Conservation (phyloP, 2,113 vertebrate genomes). For the Phoenicopterus ruber region DNA sequence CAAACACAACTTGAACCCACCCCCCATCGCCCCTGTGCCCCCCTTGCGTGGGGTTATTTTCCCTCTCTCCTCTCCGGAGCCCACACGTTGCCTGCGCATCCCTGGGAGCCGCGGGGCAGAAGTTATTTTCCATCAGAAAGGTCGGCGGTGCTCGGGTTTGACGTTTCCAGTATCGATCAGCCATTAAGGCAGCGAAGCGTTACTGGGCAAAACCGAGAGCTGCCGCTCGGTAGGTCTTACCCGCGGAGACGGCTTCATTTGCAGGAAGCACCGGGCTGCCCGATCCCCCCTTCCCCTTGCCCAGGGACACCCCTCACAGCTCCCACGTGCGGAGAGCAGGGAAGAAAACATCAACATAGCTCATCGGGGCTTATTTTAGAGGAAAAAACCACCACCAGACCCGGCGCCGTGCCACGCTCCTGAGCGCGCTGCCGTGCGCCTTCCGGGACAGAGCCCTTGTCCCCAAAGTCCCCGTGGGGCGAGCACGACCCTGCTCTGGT, state of each 20-base stretch:
- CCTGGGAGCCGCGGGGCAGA: background rate
- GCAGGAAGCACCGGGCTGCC: background rate
- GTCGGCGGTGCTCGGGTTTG: background rate
- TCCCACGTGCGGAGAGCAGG: rapidly evolving
- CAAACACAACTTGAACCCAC: background rate
- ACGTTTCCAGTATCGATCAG: background rate
- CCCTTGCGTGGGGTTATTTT: rapidly evolving
- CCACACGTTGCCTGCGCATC: rapidly evolving
- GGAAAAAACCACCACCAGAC: background rate
- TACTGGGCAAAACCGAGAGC: background rate
- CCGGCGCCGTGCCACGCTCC: rapidly evolving
- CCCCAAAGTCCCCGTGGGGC: rapidly evolving
- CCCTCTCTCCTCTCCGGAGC: background rate
- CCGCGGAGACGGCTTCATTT: background rate
- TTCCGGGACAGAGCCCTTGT: rapidly evolving
- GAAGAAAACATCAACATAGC: background rate
- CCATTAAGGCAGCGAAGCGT: background rate
- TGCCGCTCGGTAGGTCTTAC: background rate
- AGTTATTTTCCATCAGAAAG: constrained; percentile 23
- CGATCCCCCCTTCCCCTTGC: rapidly evolving
- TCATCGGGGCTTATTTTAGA: background rate
- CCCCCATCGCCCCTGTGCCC: background rate
- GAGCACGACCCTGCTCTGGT: background rate
- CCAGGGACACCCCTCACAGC: too few species aligned
- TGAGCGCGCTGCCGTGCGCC: too few species aligned